Evolutionary conservation across 1,140 invertebrate genomes (phyloP).

Genomic region (Pantala flavescens): DNA sequence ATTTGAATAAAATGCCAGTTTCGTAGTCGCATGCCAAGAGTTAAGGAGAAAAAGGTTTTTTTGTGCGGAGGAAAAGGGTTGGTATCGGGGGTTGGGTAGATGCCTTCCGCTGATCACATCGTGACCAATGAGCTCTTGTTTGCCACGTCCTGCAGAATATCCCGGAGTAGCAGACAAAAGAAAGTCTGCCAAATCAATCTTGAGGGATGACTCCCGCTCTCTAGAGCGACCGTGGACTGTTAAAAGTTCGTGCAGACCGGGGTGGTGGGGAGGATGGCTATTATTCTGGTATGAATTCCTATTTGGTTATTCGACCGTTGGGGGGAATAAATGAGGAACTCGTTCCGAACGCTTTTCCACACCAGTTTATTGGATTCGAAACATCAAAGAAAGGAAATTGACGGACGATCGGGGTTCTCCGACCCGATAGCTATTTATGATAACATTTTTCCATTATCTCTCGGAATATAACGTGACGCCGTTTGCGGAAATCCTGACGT

Average conservation of each 20-base stretch:
- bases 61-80: background rate
- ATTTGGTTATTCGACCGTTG: too few relatives aligned
- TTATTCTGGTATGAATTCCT: too few relatives aligned
- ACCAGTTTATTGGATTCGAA: too few relatives aligned
- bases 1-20: slow-evolving; percentile 10
- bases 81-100: background rate
- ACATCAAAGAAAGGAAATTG: too few relatives aligned
- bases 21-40: background rate
- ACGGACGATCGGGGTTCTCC: too few relatives aligned
- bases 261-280: background rate
- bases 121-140: slow-evolving; percentile 8
- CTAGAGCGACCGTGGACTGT: background rate
- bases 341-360: too few relatives aligned
- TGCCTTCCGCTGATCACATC: background rate
- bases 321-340: too few relatives aligned
- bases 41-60: background rate
- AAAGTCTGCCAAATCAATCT: slow-evolving; percentile 9
- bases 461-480: too few relatives aligned
- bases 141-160: background rate
- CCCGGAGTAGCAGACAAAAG: slow-evolving; percentile 1
- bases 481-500: too few relatives aligned
- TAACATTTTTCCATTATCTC: too few relatives aligned
- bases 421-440: too few relatives aligned
- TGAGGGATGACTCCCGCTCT: background rate
- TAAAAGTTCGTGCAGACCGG: background rate